Evolutionary conservation across 2,888 invertebrate species (phyloP).

Genomic region (Idaea biselata): DNA sequence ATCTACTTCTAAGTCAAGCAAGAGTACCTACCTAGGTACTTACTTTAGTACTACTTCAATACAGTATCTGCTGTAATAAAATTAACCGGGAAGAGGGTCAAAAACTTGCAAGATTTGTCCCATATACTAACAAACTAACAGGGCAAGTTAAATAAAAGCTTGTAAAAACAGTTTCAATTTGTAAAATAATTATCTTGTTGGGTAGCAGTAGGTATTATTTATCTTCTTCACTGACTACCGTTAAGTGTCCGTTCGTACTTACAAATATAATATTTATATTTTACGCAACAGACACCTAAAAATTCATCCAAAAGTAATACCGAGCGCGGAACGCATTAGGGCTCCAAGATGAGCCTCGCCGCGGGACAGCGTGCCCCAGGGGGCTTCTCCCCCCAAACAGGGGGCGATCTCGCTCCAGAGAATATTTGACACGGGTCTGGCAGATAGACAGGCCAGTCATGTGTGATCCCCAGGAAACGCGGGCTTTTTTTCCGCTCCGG

Average conservation of each 20-base stretch:
- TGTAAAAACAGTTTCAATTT: background rate
- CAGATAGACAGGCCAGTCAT: slow-evolving; percentile 81
- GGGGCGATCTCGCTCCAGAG: slow-evolving; percentile 79
- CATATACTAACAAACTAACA: too few relatives aligned
- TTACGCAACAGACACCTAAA: slow-evolving; percentile 52
- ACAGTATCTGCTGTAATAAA: background rate
- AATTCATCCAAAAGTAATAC: slow-evolving; percentile 73
- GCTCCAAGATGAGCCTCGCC: slow-evolving; percentile 79
- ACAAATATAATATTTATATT: slow-evolving; percentile 9
- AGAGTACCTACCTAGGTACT: slow-evolving; percentile 23
- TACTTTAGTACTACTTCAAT: background rate
- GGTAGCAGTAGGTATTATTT: background rate
- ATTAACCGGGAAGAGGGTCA: too few relatives aligned
- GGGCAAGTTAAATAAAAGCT: too few relatives aligned
- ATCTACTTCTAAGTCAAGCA: slow-evolving; percentile 33
- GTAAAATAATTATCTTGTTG: background rate
- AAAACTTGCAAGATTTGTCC: too few relatives aligned
- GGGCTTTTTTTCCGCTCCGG: slow-evolving; percentile 74
- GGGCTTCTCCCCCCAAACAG: slow-evolving; percentile 62
- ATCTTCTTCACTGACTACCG: background rate
- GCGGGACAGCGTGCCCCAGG: slow-evolving; percentile 78
- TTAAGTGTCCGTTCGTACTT: background rate
- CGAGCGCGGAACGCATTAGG: slow-evolving; percentile 74
- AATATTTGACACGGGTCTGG: slow-evolving; percentile 82
- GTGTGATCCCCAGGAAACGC: slow-evolving; percentile 80